Evolutionary conservation across 2,797 vertebrate species (phyloP).

Genomic region (Ateles fusciceps): DNA sequence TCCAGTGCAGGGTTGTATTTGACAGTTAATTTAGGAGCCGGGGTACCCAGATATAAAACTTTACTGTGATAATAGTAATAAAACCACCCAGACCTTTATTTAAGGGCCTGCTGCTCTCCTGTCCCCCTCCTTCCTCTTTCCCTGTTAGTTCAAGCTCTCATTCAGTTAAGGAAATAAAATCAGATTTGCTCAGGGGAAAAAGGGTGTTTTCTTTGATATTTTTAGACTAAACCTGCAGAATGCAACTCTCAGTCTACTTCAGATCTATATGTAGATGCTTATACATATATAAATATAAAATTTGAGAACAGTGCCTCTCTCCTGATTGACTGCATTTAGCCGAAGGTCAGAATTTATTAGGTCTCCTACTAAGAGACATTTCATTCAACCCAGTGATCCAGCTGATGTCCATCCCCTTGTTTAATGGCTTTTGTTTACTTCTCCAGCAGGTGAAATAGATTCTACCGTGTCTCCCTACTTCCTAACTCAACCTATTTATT

Average conservation of each 20-base stretch:
- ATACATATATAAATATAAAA: neutral
- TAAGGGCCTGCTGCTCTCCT: slow-evolving; percentile 26
- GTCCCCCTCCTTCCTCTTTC: neutral
- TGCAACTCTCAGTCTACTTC: neutral
- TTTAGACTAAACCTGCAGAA: neutral
- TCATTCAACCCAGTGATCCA: neutral
- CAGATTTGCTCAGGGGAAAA: neutral
- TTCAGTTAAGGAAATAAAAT: slow-evolving; percentile 26
- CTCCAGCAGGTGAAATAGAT: neutral
- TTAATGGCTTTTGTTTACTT: slow-evolving; percentile 13
- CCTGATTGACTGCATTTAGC: neutral
- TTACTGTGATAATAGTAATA: slow-evolving; percentile 66
- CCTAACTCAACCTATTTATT: neutral
- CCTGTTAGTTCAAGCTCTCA: neutral
- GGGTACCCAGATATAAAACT: slow-evolving; percentile 69
- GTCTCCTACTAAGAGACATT: neutral
- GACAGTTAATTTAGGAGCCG: slow-evolving; percentile 81
- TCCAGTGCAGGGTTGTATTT: slow-evolving; percentile 73
- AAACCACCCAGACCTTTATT: slow-evolving; percentile 58
- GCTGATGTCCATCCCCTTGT: neutral
- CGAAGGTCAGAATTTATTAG: neutral
- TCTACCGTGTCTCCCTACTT: neutral
- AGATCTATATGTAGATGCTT: neutral
- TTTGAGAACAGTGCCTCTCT: neutral
- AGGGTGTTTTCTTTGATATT: slow-evolving; percentile 43